Evolutionary conservation across 2,888 invertebrate species (phyloP).

Genomic region (Amphipoea oculea): DNA sequence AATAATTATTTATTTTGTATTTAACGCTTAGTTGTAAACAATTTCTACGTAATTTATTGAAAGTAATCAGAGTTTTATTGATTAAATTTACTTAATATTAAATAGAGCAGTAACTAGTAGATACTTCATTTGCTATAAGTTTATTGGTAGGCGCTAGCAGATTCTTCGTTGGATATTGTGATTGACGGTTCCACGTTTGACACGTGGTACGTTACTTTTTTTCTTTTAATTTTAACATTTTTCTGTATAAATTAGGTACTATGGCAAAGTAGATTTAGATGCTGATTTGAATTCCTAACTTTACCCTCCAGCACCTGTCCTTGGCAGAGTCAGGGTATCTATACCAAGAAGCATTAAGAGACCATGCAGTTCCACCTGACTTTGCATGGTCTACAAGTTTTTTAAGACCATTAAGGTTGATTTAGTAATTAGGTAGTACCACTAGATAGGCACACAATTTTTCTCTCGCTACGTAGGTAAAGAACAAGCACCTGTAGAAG

Average conservation of each 20-base stretch:
- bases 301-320: background rate
- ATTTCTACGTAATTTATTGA: slow-evolving; percentile 43
- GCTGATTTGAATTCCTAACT: background rate
- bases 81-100: slow-evolving; percentile 22
- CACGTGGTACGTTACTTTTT: slow-evolving; percentile 35
- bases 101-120: slow-evolving; percentile 39
- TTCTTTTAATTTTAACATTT: background rate
- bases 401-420: slow-evolving; percentile 24
- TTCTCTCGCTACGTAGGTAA: slow-evolving; percentile 29
- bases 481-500: slow-evolving; percentile 42
- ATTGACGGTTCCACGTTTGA: background rate
- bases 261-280: background rate
- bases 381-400: background rate
- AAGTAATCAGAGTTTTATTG: slow-evolving; percentile 17
- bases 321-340: background rate
- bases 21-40: slow-evolving; percentile 51
- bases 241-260: background rate
- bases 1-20: slow-evolving; percentile 66
- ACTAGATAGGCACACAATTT: slow-evolving; percentile 45
- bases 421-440: slow-evolving; percentile 34
- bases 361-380: background rate
- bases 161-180: slow-evolving; percentile 17
- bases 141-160: slow-evolving; percentile 55
- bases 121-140: slow-evolving; percentile 55
- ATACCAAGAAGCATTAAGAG: no score